These are phyloP conservation scores for Allobates femoralis DNA, from an alignment of 2,797 vertebrate species.

Conservation along the genomic window DNA sequence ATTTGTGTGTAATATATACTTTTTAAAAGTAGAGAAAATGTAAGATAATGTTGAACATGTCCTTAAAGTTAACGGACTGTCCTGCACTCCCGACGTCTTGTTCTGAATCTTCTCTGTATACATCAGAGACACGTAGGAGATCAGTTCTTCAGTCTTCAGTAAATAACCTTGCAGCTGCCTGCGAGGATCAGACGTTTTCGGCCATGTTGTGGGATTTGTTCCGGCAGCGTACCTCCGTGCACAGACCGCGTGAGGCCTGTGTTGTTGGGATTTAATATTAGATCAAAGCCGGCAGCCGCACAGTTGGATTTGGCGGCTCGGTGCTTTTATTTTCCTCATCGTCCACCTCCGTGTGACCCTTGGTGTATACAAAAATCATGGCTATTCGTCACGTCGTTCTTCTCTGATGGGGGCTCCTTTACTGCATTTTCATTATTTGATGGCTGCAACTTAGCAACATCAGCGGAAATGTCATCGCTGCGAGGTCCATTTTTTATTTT, in stretches of 20 bases:
- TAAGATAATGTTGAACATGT: too few relatives aligned
- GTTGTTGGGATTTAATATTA: constrained; percentile 1
- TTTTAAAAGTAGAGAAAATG: too few relatives aligned
- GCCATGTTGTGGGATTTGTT: not conserved
- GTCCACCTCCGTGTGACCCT: not conserved
- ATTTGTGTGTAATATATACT: too few relatives aligned
- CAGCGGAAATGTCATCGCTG: too few relatives aligned
- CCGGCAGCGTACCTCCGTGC: not conserved
- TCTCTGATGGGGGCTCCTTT: not conserved
- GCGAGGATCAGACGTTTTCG: not conserved
- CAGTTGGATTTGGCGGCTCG: not conserved
- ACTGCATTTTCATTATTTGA: not conserved
- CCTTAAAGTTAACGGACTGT: not conserved
- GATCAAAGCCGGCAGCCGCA: constrained; percentile 8
- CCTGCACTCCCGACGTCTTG: not conserved
- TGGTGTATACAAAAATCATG: not conserved
- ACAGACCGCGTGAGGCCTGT: not conserved
- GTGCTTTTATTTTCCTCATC: not conserved
- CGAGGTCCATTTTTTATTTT: not conserved
- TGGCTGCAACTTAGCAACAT: not conserved
- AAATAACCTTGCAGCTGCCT: not conserved
- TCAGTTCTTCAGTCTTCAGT: not conserved
- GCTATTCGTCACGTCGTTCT: not conserved
- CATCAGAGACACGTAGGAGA: not conserved
- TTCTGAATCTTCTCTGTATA: not conserved